Base-by-base conservation (phyloP, 37 sponge, comb jelly and placozoan species). In the Ianthella basta region DNA sequence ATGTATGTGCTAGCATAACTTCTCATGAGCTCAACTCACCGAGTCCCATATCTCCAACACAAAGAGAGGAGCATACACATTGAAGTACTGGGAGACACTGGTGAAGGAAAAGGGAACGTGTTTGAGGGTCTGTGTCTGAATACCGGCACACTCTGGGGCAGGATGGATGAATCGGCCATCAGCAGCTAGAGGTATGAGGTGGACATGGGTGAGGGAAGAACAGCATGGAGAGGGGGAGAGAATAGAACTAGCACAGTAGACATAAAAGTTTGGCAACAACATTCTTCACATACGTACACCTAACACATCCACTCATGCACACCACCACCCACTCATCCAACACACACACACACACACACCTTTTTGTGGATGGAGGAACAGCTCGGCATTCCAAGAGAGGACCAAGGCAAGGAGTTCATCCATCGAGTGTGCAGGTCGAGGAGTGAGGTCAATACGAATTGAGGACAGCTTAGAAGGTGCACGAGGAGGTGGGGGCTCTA, bases 1-100 rank as follows among this genome's bases (percentile, higher is more conserved):
- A n/a, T n/a, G n/a, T n/a, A n/a, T n/a, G n/a, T n/a, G n/a, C n/a
- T n/a, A n/a, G n/a, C n/a, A n/a, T n/a, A n/a, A n/a, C n/a, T n/a
- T n/a, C n/a, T n/a, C n/a, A n/a, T n/a, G n/a, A n/a, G n/a, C n/a
- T 63, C 10, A 80, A 56, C 88, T 91, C 38, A 91, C 91, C 24
- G 40, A 59, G 19, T 84, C 86, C 88, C 87, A 91, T 25, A 87
- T 12, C 55, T 91, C 91, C 23, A 81, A 34, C 1, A 84, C 40
- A 1, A 87, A 39, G 0, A 91, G 81, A 2, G 91, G 91, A 13
- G 59, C 54, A 34, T 84, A 87, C 36, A 66, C 63, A 54, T 56
- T 24, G 21, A 56, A 60, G 72, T 91, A 91, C 16, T 84, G 74
- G 23, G 83, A 80, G 54, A 64, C 64, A 57, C 85, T 84, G 14